Base-by-base conservation (phyloP, 2,888 invertebrate genomes). In the Oxyteleia sp. region DNA sequence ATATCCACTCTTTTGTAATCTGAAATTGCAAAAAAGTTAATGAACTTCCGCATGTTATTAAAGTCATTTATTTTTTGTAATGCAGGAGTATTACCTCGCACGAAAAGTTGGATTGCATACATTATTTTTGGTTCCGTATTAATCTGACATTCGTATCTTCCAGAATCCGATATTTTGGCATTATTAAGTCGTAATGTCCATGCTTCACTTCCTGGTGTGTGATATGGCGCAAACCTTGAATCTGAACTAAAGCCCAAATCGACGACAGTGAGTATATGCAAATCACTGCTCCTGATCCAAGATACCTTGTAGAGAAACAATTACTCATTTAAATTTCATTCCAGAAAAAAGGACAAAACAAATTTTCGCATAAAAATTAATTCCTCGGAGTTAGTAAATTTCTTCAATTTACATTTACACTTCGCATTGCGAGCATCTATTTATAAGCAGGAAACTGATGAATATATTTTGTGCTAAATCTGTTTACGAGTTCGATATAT, bases 81-180 rank as follows among this genome's bases (percentile, higher is more conserved):
- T 8, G 18, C 16, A 75, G 51, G 82, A 82, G 41, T 86, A 94
- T 92, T 89, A 96, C 96, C 96, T 88, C 95, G 92, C 23, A 96
- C 96, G 11, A 94, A 94, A 61, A 96, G 94, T 88, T 95, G 95
- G 88, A 96, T 95, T 88, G 95, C 95, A 86, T 95, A 94, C 94
- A 96, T 96, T 94, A 96, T 95, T 93, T 96, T 96, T 41, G 96
- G 96, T 89, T 96, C 96, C 0, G 96, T 96, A 93, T 96, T 96
- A 89, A 96, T 95, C 93, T 96, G 96, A 90, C 96, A 96, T 94
- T 96, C 96, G 94, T 96, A 96, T 85, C 95, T 94, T 82, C 96
- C 96, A 1, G 95, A 94, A 93, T 96, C 96, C 18, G 94, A 89
- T 64, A 93, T 90, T 80, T 94, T 95, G 80, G 95, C 95, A n/a